Conservation (phyloP, 1,140 invertebrate genomes). For the Eciton burchellii region DNA sequence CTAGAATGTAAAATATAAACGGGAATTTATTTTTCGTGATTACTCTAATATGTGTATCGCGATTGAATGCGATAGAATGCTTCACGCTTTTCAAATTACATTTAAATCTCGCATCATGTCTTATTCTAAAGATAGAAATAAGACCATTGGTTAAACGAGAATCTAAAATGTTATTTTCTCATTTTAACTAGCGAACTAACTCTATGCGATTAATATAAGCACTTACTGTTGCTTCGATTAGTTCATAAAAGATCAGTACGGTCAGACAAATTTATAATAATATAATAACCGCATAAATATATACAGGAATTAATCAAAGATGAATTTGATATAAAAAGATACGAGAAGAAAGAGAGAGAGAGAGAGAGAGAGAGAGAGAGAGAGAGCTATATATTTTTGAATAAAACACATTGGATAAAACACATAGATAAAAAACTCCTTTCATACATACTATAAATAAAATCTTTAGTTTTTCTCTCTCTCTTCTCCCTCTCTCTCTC, state of each 20-base stretch:
- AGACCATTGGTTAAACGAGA: constrained; percentile 78
- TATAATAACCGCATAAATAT: too few species aligned
- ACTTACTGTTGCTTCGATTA: constrained; percentile 69
- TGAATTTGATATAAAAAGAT: too few species aligned
- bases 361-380: constrained; percentile 1
- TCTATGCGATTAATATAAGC: constrained; percentile 76
- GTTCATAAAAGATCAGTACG: not conserved
- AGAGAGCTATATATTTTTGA: too few species aligned
- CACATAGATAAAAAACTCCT: too few species aligned
- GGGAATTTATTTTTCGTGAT: constrained; percentile 1
- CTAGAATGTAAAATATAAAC: not conserved
- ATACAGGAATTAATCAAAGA: too few species aligned
- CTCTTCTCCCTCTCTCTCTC: too few species aligned
- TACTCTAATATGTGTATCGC: constrained; percentile 20
- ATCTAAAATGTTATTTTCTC: constrained; percentile 77
- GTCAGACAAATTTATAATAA: too few species aligned
- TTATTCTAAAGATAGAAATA: constrained; percentile 32
- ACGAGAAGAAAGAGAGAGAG: not conserved
- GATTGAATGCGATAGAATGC: constrained; percentile 62
- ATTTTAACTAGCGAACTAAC: constrained; percentile 78
- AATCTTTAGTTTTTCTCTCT: too few species aligned
- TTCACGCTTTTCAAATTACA: constrained; percentile 40
- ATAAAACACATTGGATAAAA: too few species aligned
- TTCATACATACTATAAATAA: too few species aligned
- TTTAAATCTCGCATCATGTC: constrained; percentile 34